Base-by-base conservation (phyloP, 1,140 invertebrate genomes). In the Caenorhabditis latens region DNA sequence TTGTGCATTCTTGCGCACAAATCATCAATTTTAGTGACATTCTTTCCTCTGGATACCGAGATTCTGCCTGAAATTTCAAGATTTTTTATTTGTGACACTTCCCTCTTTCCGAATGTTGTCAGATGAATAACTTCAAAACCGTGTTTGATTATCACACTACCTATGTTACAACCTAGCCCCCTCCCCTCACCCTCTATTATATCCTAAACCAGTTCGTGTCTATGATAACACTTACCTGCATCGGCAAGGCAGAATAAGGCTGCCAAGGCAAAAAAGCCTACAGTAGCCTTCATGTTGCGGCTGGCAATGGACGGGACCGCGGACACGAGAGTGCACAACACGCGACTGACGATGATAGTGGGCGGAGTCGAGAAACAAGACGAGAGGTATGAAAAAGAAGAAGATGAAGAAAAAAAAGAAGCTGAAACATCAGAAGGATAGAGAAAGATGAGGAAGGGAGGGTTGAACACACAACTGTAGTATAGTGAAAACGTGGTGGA, bases 1-100 rank as follows among this genome's bases (percentile, higher is more conserved):
- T 90, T 90, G 84, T 90, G 89, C 61, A 90, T 86, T 32, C 89
- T 57, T 11, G 86, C 86, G 61, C 89, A 90, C 43, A 90, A 83
- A 19, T 90, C 89, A 21, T 89, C 87, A 50, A 88, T 86, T 63
- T 63, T 88, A 5, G 67, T 61, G 4, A 71, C 85, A 58, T 88
- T 88, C 40, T 88, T 88, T 6, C 65, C 84, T 57, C 83, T 86
- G n/a, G 87, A 87, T 16, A 88, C 85, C 87, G 85, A 86, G 43
- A 88, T 83, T 48, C 87, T 75, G 3, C 87, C 87, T 88, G 87
- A 83, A 88, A 86, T 8, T 21, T 21, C 0, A 43, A 24, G 40
- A 87, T 42, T 53, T 32, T 53, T 3, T 32, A 43, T 32, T 55
- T 42, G 11, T 7, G 24, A 40, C 58, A 16, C 9, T 16, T 32